Base-by-base conservation (phyloP, 53 echinoderm and acorn worm genomes). In the Hippasteria phrygiana region DNA sequence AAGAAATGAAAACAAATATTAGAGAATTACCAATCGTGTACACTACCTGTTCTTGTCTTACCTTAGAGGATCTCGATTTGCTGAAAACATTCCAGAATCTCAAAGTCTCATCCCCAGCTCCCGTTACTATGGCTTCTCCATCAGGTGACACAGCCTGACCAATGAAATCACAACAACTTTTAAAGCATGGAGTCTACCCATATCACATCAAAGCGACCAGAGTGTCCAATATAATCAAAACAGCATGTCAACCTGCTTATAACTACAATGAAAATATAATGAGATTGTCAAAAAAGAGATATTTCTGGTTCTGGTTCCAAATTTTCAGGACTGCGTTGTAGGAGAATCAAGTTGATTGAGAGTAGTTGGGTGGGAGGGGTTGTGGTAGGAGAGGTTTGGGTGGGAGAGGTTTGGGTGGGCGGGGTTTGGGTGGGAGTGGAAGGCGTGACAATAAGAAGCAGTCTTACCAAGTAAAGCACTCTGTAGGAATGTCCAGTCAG, bases 61-160 rank as follows among this genome's bases (percentile, higher is more conserved):
- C 98, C 91, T 95, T 98, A 14, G 98, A 94, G 66, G 98, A 98
- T 80, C 98, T 93, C 32, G 98, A 95, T 87, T 98, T 98, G 77
- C 98, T 98, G 53, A 98, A 98, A 74, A 98, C 98, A 78, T 98
- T 98, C 98, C 98, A 98, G 88, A 98, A 98, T 45, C 98, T 87
- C 20, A 98, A 75, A 1, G 98, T 98, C 62, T 98, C 98, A 81
- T 98, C 98, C 1, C 98, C 98, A 2, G 98, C 98, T 34, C 98
- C 98, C 24, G 98, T 98, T 18, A 98, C 98, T n/a, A 98, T 98
- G 31, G 98, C 98, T 40, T 98, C 98, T 11, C 98, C 98, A 90
- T 98, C 98, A 27, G 97, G 97, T 28, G 97, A 97, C 16, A 97
- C 95, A 42, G 97, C 97, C 97, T 97, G 88, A 1, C 88, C 35